These are phyloP conservation scores for Lasioglossum vierecki DNA, from an alignment of 2,888 invertebrate species.

Conservation along the genomic window DNA sequence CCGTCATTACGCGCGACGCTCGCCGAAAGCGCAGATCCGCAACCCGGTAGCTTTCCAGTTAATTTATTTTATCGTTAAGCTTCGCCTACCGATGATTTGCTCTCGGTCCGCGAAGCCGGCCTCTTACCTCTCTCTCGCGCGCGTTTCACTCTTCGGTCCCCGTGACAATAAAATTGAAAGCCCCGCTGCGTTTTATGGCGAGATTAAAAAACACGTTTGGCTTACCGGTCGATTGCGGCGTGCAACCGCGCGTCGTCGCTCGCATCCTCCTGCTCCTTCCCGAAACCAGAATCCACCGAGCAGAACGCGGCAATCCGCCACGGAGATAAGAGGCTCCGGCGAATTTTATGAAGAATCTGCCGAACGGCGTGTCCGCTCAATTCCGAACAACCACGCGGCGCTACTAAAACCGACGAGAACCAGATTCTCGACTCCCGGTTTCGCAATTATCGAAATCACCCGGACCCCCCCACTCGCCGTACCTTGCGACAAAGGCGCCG, in stretches of 20 bases:
- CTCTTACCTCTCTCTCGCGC: neutral
- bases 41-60: slow-evolving; percentile 80
- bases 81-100: slow-evolving; percentile 72
- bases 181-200: slow-evolving; percentile 52
- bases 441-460: neutral
- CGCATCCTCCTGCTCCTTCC: neutral
- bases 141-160: neutral
- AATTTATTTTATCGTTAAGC: slow-evolving; percentile 81
- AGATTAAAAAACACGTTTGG: slow-evolving; percentile 50
- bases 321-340: neutral
- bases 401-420: neutral
- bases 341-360: slow-evolving; percentile 5
- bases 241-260: neutral
- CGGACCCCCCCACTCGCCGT: neutral
- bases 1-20: slow-evolving; percentile 75
- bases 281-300: neutral
- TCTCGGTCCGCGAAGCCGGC: slow-evolving; percentile 31
- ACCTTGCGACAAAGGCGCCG: neutral
- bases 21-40: slow-evolving; percentile 64
- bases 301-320: slow-evolving; percentile 1
- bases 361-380: slow-evolving; percentile 11
- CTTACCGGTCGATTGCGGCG: slow-evolving; percentile 44
- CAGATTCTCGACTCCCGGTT: neutral
- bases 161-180: slow-evolving; percentile 54
- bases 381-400: neutral